Evolutionary conservation across 2,113 vertebrate species (phyloP).

Genomic region (Neodon shergylaensis): DNA sequence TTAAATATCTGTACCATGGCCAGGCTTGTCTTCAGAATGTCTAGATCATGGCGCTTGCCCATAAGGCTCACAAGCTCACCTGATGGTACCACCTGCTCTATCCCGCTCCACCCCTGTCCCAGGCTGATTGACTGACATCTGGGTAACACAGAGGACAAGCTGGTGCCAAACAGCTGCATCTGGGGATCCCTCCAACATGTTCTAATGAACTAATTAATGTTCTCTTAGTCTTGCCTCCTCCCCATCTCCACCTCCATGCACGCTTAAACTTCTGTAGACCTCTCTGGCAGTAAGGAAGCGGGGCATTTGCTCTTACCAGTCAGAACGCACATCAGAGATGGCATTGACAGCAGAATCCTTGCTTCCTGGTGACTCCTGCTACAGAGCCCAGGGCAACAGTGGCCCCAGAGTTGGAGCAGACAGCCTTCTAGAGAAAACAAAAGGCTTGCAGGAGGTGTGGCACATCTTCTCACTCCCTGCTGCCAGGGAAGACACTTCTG

Average conservation of each 20-base stretch:
- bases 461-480: conserved; percentile 12
- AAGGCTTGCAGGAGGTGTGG: conserved; percentile 51
- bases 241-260: neutral
- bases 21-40: conserved; percentile 5
- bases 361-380: neutral
- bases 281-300: conserved; percentile 35
- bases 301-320: neutral
- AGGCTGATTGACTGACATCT: neutral
- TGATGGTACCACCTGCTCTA: neutral
- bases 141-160: neutral
- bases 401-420: conserved; percentile 2
- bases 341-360: neutral
- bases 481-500: conserved; percentile 49
- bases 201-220: neutral
- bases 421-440: conserved; percentile 50
- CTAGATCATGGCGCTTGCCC: neutral
- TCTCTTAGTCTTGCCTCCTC: neutral
- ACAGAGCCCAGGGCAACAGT: neutral
- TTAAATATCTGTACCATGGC: neutral
- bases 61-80: neutral
- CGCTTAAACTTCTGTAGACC: conserved; percentile 43
- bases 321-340: neutral
- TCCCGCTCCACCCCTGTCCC: neutral
- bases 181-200: neutral
- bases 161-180: neutral